These are phyloP conservation scores for Marmota flaviventris DNA, from an alignment of 2,113 vertebrate genomes.

Conservation along the genomic window DNA sequence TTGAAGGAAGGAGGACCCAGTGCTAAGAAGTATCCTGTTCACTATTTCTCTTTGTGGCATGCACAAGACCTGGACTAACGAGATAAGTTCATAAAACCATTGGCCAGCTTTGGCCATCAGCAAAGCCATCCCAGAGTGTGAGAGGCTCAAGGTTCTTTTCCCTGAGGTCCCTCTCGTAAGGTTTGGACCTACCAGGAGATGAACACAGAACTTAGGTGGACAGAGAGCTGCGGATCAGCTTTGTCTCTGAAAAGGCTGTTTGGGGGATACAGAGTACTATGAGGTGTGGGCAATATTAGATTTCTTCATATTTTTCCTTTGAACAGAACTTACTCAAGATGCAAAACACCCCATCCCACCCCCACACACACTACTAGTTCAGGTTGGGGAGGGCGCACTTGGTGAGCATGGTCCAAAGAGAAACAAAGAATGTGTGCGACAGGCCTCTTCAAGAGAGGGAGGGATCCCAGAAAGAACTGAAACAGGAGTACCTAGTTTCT, in stretches of 20 bases:
- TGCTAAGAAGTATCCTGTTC: not conserved
- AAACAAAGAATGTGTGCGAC: not conserved
- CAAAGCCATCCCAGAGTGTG: not conserved
- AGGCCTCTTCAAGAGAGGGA: not conserved
- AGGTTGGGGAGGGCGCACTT: not conserved
- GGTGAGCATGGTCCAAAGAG: not conserved
- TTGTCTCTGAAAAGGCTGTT: not conserved
- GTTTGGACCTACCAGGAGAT: not conserved
- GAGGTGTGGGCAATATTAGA: not conserved
- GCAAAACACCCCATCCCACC: not conserved
- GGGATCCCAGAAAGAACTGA: not conserved
- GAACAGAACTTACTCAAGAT: not conserved
- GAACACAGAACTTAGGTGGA: not conserved
- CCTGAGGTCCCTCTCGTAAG: not conserved
- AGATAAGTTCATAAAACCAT: not conserved
- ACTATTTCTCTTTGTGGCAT: not conserved
- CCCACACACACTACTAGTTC: not conserved
- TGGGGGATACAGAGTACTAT: not conserved
- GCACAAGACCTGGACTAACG: not conserved
- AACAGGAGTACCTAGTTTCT: not conserved
- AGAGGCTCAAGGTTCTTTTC: not conserved
- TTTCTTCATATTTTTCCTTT: not conserved
- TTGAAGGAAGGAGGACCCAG: too few species aligned
- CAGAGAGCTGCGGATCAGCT: not conserved
- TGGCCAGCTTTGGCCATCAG: not conserved